Evolutionary conservation across 2,888 invertebrate species (phyloP).

Genomic region (Polymixis lichenea): DNA sequence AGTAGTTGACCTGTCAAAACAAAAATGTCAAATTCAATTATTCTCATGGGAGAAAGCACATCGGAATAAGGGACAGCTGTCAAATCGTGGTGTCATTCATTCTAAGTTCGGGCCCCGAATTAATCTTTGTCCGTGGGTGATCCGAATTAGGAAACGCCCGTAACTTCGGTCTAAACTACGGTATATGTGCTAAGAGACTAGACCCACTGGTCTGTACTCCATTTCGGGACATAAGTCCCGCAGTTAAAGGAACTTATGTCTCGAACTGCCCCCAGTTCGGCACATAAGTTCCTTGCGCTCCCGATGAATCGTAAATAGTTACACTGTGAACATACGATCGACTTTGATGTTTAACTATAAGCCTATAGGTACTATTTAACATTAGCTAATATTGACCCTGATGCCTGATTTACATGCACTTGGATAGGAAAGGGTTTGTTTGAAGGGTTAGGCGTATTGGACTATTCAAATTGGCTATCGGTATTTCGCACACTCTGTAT

Average conservation of each 20-base stretch:
- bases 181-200: too few species aligned
- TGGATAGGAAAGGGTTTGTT: conserved; percentile 46
- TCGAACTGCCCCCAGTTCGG: background rate
- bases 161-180: background rate
- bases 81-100: too few species aligned
- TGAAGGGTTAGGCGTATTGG: conserved; percentile 25
- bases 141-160: too few species aligned
- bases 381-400: conserved; percentile 35
- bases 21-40: too few species aligned
- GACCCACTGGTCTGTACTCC: background rate
- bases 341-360: conserved; percentile 51
- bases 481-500: conserved; percentile 16
- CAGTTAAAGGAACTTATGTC: background rate
- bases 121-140: too few species aligned
- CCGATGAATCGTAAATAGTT: background rate
- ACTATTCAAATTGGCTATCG: conserved; percentile 40
- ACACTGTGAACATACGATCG: conserved; percentile 44
- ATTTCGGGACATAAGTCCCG: background rate
- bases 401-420: conserved; percentile 47
- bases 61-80: too few species aligned
- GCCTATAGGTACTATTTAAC: conserved; percentile 30
- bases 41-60: too few species aligned
- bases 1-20: too few species aligned
- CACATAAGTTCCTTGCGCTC: background rate
- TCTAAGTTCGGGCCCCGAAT: too few species aligned